Conservation (phyloP, 2,797 vertebrate species). For the Coccyzus lansbergi region DNA sequence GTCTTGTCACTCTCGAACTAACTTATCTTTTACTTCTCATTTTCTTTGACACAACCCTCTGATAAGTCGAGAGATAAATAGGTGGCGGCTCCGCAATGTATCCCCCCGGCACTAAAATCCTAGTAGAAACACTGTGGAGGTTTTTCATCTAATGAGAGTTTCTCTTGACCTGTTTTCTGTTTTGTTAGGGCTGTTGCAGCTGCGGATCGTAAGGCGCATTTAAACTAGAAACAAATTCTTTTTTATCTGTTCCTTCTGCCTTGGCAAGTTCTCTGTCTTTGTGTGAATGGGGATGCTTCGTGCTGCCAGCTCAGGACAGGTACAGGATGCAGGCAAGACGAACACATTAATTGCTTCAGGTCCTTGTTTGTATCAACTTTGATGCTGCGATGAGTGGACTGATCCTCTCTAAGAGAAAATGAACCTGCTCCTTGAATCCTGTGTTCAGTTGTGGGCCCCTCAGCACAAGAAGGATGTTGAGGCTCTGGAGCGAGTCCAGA, state of each 20-base stretch:
- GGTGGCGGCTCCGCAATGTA: background rate
- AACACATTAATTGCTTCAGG: background rate
- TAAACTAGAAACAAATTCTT: background rate
- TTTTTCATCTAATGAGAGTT: background rate
- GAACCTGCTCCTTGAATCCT: no score
- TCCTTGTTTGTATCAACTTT: background rate
- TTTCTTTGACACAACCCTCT: slow-evolving; percentile 32
- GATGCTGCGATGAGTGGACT: background rate
- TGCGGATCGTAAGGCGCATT: background rate
- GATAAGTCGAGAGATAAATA: slow-evolving; percentile 26
- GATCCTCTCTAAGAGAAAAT: background rate
- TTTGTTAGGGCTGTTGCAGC: background rate
- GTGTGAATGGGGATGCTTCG: background rate
- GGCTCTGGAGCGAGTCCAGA: no score
- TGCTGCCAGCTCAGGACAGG: background rate
- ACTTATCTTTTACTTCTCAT: background rate
- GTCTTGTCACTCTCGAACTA: background rate
- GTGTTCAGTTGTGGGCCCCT: no score
- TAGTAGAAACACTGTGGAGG: background rate
- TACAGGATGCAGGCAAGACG: background rate
- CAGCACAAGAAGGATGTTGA: no score
- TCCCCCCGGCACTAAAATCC: background rate
- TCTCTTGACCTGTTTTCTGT: slow-evolving; percentile 8
- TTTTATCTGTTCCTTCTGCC: background rate
- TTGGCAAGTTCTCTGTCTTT: background rate